Evolutionary conservation across 1,140 invertebrate genomes (phyloP), one percentile per base, ranked within the genome.

Genomic region (Anagrus nilaparvatae): DNA sequence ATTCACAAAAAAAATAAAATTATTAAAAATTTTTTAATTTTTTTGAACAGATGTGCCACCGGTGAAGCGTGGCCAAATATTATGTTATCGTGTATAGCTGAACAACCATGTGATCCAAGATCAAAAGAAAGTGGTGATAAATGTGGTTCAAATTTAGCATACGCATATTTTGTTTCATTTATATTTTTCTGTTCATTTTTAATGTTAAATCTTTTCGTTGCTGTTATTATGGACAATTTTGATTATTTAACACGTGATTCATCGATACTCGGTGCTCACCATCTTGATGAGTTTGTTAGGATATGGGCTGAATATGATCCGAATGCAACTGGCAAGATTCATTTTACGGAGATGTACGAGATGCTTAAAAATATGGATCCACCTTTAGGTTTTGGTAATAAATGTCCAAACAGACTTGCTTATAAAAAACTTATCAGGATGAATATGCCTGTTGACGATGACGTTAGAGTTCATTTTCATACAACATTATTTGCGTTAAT

Each of bases 141-240:
- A 28, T 99, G 97, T 69, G 97, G 97, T 32, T 91, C 88, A 40
- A 91, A 94, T 51, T 73, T 99, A 49, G 93, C 95, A 32, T 99
- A 97, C 69, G 82, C 81, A 47, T 99, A 99, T 70, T 99, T 99
- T 73, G 93, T 97, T 43, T 94, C 92, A 25, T 99, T 99, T 73
- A 97, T 99, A 63, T 99, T 99, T 72, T 91, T 99, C 63, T 99
- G 95, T 73, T 99, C 96, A 12, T 99, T 99, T 79, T 76, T 99
- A 81, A 99, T 99, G 96, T 78, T 99, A 63, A 99, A 99, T 76
- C 78, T 99, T 56, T 99, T 99, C 77, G 96, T 99, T 60, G 96
- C 97, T 61, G 97, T 99, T 63, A 99, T 99, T 65, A 99, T 99
- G 97, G 97, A 99, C 73, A 99, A 99, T 72, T 99, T 99, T 67